Evolutionary conservation across 2,113 vertebrate genomes (phyloP), one percentile per base, ranked within the genome.

Genomic region (Cisticola juncidis): DNA sequence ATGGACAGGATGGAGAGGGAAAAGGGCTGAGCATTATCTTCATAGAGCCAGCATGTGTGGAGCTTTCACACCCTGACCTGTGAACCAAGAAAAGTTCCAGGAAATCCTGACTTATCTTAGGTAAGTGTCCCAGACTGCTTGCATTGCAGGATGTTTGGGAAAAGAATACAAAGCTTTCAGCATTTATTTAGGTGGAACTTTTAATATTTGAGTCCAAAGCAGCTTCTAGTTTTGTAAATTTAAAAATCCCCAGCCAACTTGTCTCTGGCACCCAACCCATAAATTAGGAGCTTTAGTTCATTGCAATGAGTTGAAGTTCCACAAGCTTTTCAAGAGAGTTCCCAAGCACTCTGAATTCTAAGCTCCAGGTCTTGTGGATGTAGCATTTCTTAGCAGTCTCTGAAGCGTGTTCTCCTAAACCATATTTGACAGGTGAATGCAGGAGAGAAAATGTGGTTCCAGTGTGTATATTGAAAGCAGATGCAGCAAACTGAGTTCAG

Each of bases 391-490:
- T 54, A 73, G 86, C 88, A 18, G 74, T 48, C 66, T 68, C 76
- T 95, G 93, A 96, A 90, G 92, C 8, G 0, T 88, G 92, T 90
- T 96, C 71, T 79, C 81, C 78, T 48, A 94, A 96, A 95, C 88
- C 53, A 22, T 42, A 47, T 68, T 68, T 95, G 96, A 94, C 96
- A 96, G 80, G 90, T 86, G 93, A 90, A 92, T 60, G 76, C 92
- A 81, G 36, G 3, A 73, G 60, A 86, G 85, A 92, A 88, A 92
- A 95, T 90, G 50, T 56, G 61, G 60, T 92, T 92, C 36, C 73
- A 86, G 80, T 11, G 56, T 64, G 72, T 45, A 23, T 90, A 94
- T 81, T 88, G 94, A 90, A 93, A 88, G 86, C 86, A 94, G 96
- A 80, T 81, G 93, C 81, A 90, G 79, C 66, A 90, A 90, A 60